phyloP scores from a whole-genome alignment of 2,113 vertebrate species.

The Oryzias woworae region DNA sequence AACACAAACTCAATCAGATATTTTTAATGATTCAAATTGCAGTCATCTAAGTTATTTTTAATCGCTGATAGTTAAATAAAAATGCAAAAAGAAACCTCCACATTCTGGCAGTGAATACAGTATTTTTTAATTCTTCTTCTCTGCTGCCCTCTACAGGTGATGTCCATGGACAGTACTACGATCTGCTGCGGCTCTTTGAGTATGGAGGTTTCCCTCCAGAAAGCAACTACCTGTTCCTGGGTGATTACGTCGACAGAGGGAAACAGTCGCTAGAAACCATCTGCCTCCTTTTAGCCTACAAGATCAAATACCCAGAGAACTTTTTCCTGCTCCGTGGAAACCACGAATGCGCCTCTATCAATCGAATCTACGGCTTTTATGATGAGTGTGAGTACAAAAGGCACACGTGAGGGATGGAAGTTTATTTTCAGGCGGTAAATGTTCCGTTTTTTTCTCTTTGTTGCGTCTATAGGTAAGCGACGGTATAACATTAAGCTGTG shows the following conservation, averaged over 20 bases:
- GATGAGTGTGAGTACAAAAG: constrained; percentile 75
- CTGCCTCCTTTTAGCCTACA: constrained; percentile 81
- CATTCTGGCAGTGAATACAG: neutral
- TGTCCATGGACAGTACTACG: constrained; percentile 96
- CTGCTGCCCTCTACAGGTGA: constrained; percentile 81
- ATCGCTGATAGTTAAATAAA: neutral
- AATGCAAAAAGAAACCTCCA: neutral
- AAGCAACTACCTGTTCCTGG: constrained; percentile 90
- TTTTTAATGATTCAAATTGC: neutral
- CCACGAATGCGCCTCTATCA: constrained; percentile 82
- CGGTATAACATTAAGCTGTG: constrained; percentile 83
- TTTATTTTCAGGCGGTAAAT: neutral
- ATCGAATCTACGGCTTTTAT: constrained; percentile 83
- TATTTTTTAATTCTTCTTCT: constrained; percentile 3
- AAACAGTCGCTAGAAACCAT: constrained; percentile 83
- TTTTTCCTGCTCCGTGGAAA: constrained; percentile 82
- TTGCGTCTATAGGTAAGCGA: constrained; percentile 71
- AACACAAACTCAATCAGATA: too few species aligned
- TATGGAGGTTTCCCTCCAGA: constrained; percentile 95
- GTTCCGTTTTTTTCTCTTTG: neutral
- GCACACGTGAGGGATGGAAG: accelerated
- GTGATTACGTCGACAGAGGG: constrained; percentile 81
- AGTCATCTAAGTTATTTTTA: neutral
- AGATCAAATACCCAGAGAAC: constrained; percentile 83
- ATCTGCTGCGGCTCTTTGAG: constrained; percentile 91